Conservation (phyloP, 2,888 invertebrate genomes). For the Drosophila eohydei region DNA sequence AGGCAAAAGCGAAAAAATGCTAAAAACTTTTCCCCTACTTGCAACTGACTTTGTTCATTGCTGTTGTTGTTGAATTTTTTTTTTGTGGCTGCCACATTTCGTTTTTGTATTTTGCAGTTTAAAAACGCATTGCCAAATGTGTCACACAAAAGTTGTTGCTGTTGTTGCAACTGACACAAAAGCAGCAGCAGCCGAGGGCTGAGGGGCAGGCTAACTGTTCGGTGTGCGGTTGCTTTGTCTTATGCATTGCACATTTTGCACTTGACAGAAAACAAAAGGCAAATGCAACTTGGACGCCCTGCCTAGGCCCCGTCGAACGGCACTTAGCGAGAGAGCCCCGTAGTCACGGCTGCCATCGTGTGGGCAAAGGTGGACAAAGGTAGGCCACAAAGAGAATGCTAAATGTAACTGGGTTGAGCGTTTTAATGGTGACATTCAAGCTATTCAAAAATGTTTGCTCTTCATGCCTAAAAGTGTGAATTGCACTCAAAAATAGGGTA, state of each 20-base stretch:
- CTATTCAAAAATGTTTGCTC: slow-evolving; percentile 20
- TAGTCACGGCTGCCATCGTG: not conserved
- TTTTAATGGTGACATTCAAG: slow-evolving; percentile 56
- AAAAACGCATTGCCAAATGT: slow-evolving; percentile 78
- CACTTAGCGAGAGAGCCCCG: slow-evolving; percentile 62
- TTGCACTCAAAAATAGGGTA: not conserved
- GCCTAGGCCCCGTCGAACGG: slow-evolving; percentile 52
- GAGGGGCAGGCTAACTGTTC: slow-evolving; percentile 15
- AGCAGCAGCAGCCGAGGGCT: slow-evolving; percentile 15
- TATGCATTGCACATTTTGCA: slow-evolving; percentile 72
- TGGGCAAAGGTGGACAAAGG: slow-evolving; percentile 17
- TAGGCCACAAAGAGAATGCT: slow-evolving; percentile 30
- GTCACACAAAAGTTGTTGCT: slow-evolving; percentile 64
- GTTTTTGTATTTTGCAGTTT: slow-evolving; percentile 71
- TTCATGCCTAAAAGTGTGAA: slow-evolving; percentile 2
- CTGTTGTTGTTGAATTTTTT: slow-evolving; percentile 41
- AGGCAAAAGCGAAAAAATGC: slow-evolving; percentile 66
- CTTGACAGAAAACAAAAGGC: slow-evolving; percentile 68
- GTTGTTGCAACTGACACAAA: slow-evolving; percentile 49
- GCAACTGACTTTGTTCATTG: slow-evolving; percentile 54
- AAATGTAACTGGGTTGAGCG: slow-evolving; percentile 48
- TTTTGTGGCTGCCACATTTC: slow-evolving; percentile 72
- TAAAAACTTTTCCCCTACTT: slow-evolving; percentile 62
- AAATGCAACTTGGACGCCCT: slow-evolving; percentile 26
- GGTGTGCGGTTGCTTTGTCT: slow-evolving; percentile 66